A percentile compares a stretch with the other conserved stretches of the same genome.
Evolutionary conservation across 2,113 vertebrate genomes (phyloP).

Genomic region (Camelus bactrianus): DNA sequence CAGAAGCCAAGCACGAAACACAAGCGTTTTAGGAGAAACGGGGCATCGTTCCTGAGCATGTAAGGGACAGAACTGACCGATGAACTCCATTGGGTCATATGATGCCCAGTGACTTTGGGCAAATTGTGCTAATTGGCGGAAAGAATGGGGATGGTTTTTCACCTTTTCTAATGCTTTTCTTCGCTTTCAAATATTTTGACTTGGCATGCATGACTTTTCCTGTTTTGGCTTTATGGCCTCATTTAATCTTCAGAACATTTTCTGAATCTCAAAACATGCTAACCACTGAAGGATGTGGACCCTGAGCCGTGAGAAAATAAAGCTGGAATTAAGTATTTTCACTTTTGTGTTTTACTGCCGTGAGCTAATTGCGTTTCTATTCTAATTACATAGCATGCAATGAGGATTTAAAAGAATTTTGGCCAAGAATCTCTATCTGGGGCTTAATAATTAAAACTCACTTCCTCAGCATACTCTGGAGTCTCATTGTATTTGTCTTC

Average conservation of each 20-base stretch:
- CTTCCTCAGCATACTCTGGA: not conserved
- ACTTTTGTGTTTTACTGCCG: not conserved
- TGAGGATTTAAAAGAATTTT: not conserved
- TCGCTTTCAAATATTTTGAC: constrained; percentile 62
- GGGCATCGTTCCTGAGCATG: not conserved
- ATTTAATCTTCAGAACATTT: constrained; percentile 74
- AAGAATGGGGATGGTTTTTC: constrained; percentile 52
- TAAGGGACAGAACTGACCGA: not conserved
- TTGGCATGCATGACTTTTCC: constrained; percentile 57
- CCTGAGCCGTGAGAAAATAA: constrained; percentile 43
- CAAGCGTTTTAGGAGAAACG: not conserved
- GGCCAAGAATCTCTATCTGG: not conserved
- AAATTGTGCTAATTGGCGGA: constrained; percentile 48
- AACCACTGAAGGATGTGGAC: constrained; percentile 26
- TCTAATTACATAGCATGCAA: not conserved
- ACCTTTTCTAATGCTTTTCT: constrained; percentile 51
- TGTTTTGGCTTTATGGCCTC: constrained; percentile 66
- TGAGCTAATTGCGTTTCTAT: not conserved
- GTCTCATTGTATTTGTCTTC: not conserved
- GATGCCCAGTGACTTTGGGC: constrained; percentile 18
- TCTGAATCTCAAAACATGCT: constrained; percentile 69
- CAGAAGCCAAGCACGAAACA: not conserved
- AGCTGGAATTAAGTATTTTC: constrained; percentile 6
- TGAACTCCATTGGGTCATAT: not conserved
- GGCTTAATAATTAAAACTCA: not conserved